Percentiles rank a stretch among this genome's conserved stretches.
Conservation (phyloP, 1,140 invertebrate genomes). For the Callitettix versicolor region DNA sequence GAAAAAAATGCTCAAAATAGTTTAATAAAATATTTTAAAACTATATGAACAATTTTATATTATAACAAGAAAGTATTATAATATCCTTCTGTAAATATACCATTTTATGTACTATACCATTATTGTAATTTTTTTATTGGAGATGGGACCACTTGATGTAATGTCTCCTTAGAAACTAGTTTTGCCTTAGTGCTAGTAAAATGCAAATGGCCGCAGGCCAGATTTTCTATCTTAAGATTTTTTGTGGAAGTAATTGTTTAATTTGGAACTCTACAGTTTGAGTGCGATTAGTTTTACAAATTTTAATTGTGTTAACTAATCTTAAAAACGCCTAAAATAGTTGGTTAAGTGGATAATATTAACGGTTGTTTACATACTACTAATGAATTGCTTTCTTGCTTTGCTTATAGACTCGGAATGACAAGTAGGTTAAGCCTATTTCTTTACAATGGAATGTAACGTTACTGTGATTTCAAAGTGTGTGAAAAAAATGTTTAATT, state of each 20-base stretch:
- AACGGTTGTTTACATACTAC: background rate
- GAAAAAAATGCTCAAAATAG: too few relatives aligned
- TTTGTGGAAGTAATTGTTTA: constrained; percentile 5
- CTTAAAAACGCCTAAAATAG: background rate
- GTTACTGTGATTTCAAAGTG: too few relatives aligned
- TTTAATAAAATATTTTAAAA: too few relatives aligned
- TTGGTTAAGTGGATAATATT: background rate
- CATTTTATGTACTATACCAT: too few relatives aligned
- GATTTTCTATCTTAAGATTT: background rate
- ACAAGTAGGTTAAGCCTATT: constrained; percentile 14
- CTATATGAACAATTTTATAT: too few relatives aligned
- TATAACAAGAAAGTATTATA: too few relatives aligned
- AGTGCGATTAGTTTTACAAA: background rate
- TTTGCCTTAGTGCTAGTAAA: background rate
- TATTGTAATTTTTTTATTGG: too few relatives aligned
- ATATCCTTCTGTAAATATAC: too few relatives aligned
- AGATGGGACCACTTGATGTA: too few relatives aligned
- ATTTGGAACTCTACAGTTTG: background rate
- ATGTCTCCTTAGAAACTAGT: too few relatives aligned
- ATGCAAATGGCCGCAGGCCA: constrained; percentile 14
- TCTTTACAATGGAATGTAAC: background rate
- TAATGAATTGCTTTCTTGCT: background rate
- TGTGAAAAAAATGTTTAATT: too few relatives aligned
- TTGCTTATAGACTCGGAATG: constrained; percentile 8
- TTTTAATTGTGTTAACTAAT: background rate